Base-by-base conservation (phyloP, 2,797 vertebrate species). In the Hephaestus fuliginosus region DNA sequence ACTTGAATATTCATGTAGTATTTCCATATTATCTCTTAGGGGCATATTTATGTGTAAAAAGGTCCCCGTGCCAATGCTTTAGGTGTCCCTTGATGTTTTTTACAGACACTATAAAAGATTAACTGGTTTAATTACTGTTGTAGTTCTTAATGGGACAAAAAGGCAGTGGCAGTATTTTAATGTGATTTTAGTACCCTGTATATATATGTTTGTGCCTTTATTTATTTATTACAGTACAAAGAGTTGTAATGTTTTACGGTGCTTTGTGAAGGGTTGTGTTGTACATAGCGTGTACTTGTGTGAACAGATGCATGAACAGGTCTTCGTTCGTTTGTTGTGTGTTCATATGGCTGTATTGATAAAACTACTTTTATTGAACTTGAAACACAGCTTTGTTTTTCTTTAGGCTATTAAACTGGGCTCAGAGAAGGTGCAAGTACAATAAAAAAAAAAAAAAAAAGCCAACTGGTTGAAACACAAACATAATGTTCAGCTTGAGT, bases 201-300 rank as follows among this genome's bases (percentile, higher is more conserved):
- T 55, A 88, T 83, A 88, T 83, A 74, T 83, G 60, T 84, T 68
- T 86, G 68, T 81, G 80, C 74, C 81, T 86, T 72, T 91, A 89
- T 88, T 90, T 90, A 95, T 95, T 90, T 88, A 94, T 93, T 93
- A 68, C 75, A 85, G 65, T 80, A 14, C 44, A 74, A 63, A 70
- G 30, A 80, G 60, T 78, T 88, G 66, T 60, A 36, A 76, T 82
- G 76, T 91, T 87, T 83, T 57, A 36, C 74, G 55, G 69, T 86
- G 51, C 76, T 70, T 82, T 88, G 48, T 87, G 61, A 81, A 65
- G 75, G 78, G 80, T 76, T 78, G 65, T 69, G 13, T 86, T 91
- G 82, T 83, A 84, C 67, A 88, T 83, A 79, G 25, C 7, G 44
- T 88, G 49, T 74, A 78, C 39, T 60, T 79, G 82, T 84, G 22